These are phyloP conservation scores for Rhynchophorus ferrugineus DNA, from an alignment of 1,140 invertebrate species.

Conservation along the genomic window DNA sequence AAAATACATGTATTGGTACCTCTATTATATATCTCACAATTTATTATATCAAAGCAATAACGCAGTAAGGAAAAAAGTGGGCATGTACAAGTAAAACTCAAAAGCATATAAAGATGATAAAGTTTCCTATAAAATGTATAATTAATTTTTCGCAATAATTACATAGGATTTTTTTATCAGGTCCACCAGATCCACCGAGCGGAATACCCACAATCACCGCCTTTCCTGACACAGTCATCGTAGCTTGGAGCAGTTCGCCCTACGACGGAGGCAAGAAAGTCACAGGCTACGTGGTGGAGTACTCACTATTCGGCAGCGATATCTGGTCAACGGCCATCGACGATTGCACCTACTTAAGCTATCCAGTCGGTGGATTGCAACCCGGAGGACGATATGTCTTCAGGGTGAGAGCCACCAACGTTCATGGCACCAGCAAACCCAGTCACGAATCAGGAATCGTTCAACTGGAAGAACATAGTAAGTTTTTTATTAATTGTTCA, in stretches of 20 bases:
- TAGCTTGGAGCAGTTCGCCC: slow-evolving; percentile 73
- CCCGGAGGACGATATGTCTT: slow-evolving; percentile 59
- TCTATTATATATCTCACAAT: no score
- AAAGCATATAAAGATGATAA: no score
- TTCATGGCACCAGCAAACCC: slow-evolving; percentile 68
- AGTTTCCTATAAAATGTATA: no score
- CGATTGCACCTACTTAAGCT: slow-evolving; percentile 56
- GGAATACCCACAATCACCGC: slow-evolving; percentile 54
- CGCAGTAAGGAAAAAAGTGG: no score
- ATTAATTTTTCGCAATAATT: no score
- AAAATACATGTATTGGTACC: no score
- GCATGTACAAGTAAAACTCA: no score
- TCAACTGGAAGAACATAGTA: slow-evolving; percentile 41
- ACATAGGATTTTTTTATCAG: no score
- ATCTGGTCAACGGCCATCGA: slow-evolving; percentile 53
- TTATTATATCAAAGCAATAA: no score
- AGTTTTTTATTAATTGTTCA: slow-evolving; percentile 10
- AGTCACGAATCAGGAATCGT: slow-evolving; percentile 49
- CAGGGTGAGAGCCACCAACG: slow-evolving; percentile 68
- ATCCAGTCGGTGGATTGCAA: slow-evolving; percentile 48
- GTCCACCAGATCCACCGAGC: slow-evolving; percentile 65
- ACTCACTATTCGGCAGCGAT: slow-evolving; percentile 47
- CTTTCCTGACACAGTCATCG: slow-evolving; percentile 45
- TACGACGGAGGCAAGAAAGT: slow-evolving; percentile 82
- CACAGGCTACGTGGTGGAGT: slow-evolving; percentile 74